phyloP scores from a whole-genome alignment of 2,888 invertebrate genomes.

The Choreutis nemorana region DNA sequence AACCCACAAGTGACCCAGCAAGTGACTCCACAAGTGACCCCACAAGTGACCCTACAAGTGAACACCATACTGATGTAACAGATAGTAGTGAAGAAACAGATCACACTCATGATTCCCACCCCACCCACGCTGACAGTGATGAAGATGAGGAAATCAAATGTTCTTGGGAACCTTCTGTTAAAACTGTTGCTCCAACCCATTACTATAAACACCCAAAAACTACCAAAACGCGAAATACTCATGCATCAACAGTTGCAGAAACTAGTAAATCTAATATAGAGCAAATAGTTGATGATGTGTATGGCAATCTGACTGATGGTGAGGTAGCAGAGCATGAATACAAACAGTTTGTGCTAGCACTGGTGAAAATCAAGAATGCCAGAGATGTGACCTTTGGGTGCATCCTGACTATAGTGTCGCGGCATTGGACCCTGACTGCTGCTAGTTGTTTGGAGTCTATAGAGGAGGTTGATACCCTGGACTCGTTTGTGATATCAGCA shows the following conservation, averaged over 20 bases:
- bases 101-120: no score
- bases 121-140: slow-evolving; percentile 7
- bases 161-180: slow-evolving; percentile 36
- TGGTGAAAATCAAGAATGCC: slow-evolving; percentile 31
- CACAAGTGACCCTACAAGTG: background rate
- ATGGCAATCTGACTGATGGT: slow-evolving; percentile 16
- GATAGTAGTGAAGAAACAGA: no score
- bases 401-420: slow-evolving; percentile 30
- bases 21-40: background rate
- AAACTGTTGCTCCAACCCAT: slow-evolving; percentile 23
- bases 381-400: slow-evolving; percentile 38
- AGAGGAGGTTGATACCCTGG: slow-evolving; percentile 38
- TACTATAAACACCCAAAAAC: slow-evolving; percentile 20
- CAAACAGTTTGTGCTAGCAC: slow-evolving; percentile 23
- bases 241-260: background rate
- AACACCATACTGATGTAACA: no score
- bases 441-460: slow-evolving; percentile 46
- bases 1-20: background rate
- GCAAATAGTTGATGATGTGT: slow-evolving; percentile 8
- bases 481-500: slow-evolving; percentile 38
- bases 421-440: slow-evolving; percentile 37
- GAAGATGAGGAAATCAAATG: slow-evolving; percentile 21
- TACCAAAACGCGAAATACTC: background rate
- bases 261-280: slow-evolving; percentile 5
- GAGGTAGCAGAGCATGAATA: slow-evolving; percentile 16